Percentiles rank a stretch among this genome's conserved stretches.
These are phyloP conservation scores for Polydrusus pterygomalis DNA, from an alignment of 2,888 invertebrate genomes.

Conservation along the genomic window DNA sequence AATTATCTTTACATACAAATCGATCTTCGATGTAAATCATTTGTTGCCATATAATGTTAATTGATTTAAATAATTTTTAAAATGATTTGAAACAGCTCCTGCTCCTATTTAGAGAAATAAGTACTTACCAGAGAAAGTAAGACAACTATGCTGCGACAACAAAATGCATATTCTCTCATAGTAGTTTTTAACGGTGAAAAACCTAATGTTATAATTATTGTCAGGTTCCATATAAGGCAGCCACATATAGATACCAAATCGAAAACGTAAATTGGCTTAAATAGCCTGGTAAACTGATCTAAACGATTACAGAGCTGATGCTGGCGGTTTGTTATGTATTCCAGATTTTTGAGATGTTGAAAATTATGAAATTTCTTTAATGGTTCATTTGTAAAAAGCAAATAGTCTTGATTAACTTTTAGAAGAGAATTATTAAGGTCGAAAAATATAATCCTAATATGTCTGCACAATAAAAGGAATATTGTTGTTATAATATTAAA, in stretches of 20 bases:
- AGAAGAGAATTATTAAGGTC: neutral
- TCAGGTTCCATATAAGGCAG: neutral
- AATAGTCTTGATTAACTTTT: neutral
- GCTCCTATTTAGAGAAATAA: too few species aligned
- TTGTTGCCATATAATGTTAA: too few species aligned
- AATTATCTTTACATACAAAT: too few species aligned
- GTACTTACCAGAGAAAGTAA: neutral
- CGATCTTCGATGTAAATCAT: too few species aligned
- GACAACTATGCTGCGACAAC: neutral
- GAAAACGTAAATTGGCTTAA: slow-evolving; percentile 5
- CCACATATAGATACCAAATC: neutral
- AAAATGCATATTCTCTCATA: neutral
- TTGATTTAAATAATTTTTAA: too few species aligned
- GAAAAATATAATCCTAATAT: neutral
- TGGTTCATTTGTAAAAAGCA: neutral
- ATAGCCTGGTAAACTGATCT: neutral
- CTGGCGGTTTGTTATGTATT: neutral
- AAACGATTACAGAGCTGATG: slow-evolving; percentile 3
- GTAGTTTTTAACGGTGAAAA: neutral
- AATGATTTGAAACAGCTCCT: too few species aligned
- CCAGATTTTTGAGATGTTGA: neutral
- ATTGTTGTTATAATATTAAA: neutral
- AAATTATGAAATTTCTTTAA: neutral
- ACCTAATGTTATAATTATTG: neutral
- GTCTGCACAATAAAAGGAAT: neutral